These are phyloP conservation scores for Achatina immaculata DNA, from an alignment of 1,140 invertebrate species.

Conservation along the genomic window DNA sequence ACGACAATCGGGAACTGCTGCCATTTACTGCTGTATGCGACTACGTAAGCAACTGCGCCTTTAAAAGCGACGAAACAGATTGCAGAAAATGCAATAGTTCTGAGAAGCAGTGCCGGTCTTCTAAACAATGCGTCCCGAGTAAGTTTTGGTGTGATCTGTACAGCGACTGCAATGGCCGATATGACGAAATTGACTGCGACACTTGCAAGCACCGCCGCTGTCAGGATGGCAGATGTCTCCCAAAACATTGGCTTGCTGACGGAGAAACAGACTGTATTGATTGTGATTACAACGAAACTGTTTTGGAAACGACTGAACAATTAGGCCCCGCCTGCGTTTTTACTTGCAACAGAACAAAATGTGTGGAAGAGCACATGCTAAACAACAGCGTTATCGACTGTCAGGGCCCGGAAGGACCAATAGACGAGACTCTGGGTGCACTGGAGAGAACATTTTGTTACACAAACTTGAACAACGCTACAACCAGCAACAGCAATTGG, in stretches of 20 bases:
- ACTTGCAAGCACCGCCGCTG: not conserved
- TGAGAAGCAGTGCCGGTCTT: not conserved
- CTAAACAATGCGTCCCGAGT: not conserved
- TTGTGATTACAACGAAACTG: not conserved
- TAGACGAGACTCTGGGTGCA: slow-evolving; percentile 19
- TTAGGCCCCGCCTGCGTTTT: not conserved
- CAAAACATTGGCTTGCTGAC: slow-evolving; percentile 13
- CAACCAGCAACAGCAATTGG: slow-evolving; percentile 14
- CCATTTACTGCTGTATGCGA: not conserved
- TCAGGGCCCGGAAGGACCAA: slow-evolving; percentile 2
- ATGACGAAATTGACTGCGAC: slow-evolving; percentile 3
- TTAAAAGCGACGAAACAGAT: not conserved
- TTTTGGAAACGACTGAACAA: not conserved
- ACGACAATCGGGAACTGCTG: not conserved
- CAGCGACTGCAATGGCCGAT: not conserved
- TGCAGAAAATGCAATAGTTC: not conserved
- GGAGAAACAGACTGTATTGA: slow-evolving; percentile 4
- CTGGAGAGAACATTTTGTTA: not conserved
- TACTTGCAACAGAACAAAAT: slow-evolving; percentile 7
- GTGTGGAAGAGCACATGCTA: not conserved
- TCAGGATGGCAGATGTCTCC: not conserved
- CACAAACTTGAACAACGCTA: not conserved
- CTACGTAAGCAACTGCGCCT: not conserved
- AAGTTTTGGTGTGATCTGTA: not conserved
- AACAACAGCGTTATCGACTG: not conserved